phyloP scores from a whole-genome alignment of 2,113 vertebrate species.

The Saguinus imperator region DNA sequence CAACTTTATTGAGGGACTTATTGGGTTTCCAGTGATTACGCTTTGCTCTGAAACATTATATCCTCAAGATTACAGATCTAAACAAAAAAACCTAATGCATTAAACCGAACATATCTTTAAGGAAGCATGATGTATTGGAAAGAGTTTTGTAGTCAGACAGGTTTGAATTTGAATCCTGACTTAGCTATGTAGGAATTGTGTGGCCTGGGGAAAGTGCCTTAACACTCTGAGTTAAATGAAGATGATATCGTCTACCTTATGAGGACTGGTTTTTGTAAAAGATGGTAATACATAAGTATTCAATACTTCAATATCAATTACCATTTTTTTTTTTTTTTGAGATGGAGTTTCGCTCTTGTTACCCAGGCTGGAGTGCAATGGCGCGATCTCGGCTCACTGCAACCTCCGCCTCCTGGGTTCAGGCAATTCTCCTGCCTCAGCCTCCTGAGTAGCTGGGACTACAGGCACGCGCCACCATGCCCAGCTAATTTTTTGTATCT shows the following conservation, averaged over 20 bases:
- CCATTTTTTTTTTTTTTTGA: neutral
- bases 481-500: no score
- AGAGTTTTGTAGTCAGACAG: neutral
- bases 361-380: no score
- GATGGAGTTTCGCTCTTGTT: no score
- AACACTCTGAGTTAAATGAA: slow-evolving; percentile 24
- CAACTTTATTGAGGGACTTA: slow-evolving; percentile 5
- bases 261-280: neutral
- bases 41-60: slow-evolving; percentile 12
- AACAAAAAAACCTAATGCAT: neutral
- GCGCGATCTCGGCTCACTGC: no score
- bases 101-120: slow-evolving; percentile 1
- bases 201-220: neutral
- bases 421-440: no score
- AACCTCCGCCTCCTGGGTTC: no score
- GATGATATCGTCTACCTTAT: neutral
- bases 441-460: no score
- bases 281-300: neutral
- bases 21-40: neutral
- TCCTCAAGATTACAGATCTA: neutral
- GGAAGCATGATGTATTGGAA: neutral
- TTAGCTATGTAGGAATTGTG: neutral
- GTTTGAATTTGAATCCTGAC: neutral
- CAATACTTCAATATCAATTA: neutral
- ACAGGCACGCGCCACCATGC: no score